A percentile compares a stretch with the other conserved stretches of the same genome.
Conservation (phyloP, 2,113 vertebrate species). For the Rousettus leschenaultii region DNA sequence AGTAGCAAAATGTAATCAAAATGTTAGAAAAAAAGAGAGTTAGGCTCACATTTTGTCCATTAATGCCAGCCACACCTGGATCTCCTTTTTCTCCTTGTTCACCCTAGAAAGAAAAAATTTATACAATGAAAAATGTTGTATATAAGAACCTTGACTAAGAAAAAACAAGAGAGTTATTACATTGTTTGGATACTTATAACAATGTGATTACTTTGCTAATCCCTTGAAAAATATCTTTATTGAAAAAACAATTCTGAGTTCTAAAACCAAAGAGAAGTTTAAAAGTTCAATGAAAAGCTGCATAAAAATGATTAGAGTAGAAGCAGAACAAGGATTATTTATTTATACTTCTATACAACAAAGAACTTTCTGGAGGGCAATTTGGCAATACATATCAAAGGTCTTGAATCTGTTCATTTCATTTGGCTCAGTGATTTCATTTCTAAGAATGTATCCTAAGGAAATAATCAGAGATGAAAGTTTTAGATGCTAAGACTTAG, state of each 20-base stretch:
- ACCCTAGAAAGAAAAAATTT: constrained; percentile 79
- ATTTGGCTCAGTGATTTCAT: background rate
- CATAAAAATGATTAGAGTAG: constrained; percentile 32
- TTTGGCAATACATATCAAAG: background rate
- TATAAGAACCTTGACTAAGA: constrained; percentile 43
- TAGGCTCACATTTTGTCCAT: constrained; percentile 81
- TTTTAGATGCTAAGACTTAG: background rate
- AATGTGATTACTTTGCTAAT: constrained; percentile 47
- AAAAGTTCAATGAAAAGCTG: constrained; percentile 43
- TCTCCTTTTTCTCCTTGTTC: constrained; percentile 84
- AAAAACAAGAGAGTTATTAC: constrained; percentile 15
- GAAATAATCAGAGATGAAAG: constrained; percentile 22
- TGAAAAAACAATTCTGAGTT: constrained; percentile 39
- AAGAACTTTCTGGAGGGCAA: constrained; percentile 38
- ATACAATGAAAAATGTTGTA: constrained; percentile 31
- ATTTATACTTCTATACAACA: constrained; percentile 23
- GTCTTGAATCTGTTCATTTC: constrained; percentile 19
- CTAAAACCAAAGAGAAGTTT: constrained; percentile 44
- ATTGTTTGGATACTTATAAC: constrained; percentile 22
- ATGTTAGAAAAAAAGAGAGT: background rate
- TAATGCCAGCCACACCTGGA: constrained; percentile 78
- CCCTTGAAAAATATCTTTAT: constrained; percentile 33
- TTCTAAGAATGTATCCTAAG: background rate
- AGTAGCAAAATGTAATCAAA: constrained; percentile 37
- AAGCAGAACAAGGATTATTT: constrained; percentile 21